Evolutionary conservation across 2,888 invertebrate genomes (phyloP), one percentile per base, ranked within the genome.

Genomic region (Yponomeuta sedellus): DNA sequence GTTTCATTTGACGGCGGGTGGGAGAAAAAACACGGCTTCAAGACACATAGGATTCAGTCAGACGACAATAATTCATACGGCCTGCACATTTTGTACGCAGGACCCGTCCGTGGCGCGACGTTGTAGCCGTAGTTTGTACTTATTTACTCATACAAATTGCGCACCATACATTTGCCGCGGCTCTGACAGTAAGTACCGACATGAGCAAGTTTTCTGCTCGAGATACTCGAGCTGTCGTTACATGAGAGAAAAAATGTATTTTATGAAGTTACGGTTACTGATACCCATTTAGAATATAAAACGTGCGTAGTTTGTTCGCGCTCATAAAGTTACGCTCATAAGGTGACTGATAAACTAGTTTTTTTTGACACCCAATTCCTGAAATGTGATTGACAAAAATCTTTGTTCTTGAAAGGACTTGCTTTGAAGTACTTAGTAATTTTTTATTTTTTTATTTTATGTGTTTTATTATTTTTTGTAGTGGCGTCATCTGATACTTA

Each of bases 71-170:
- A 83, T 82, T 86, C 81, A 82, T 83, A 81, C 77, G 79, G 81
- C 81, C 82, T 84, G 85, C 82, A 82, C 82, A 83, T 86, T 86
- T 82, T 79, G 85, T 80, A 85, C 74, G 77, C 81, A 79, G 81
- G 74, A 76, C 80, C 74, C 75, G 78, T 79, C 80, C 77, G 80
- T 62, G 57, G 65, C 74, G 73, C 75, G 76, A 77, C 80, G 79
- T 84, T 79, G 79, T 78, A 79, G 76, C 73, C 76, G 76, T 77
- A 80, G 78, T 81, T 81, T 78, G 72, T 83, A 77, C 84, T 80
- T 84, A 84, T 83, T 85, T 82, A 81, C 77, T 77, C 74, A 72
- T 72, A 70, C 77, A 72, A 79, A 81, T 76, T 77, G 74, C 67
- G 71, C 69, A 74, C 69, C 72, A 72, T 75, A 78, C 71, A 78